A percentile compares a stretch with the other conserved stretches of the same genome.
Conservation (phyloP, 1,140 invertebrate species). For the Sinonovacula constricta region DNA sequence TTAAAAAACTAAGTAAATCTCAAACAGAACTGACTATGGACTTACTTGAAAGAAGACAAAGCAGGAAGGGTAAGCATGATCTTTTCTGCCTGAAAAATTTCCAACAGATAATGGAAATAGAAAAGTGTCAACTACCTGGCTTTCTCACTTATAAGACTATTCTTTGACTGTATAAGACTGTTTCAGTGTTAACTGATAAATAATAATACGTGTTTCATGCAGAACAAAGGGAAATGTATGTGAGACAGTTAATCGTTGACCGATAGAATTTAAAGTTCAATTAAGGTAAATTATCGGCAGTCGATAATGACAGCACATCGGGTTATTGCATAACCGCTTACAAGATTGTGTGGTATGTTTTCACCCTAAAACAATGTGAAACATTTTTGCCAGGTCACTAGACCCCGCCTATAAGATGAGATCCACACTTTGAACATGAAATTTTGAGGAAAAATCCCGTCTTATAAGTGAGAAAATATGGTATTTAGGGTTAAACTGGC, state of each 20-base stretch:
- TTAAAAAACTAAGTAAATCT: background rate
- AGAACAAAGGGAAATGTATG: background rate
- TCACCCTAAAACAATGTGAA: no score
- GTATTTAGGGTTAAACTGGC: no score
- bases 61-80: slow-evolving; percentile 21
- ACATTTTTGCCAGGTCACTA: no score
- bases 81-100: slow-evolving; percentile 29
- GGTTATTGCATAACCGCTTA: no score
- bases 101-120: background rate
- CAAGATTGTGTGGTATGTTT: no score
- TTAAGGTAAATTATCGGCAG: no score
- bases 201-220: background rate
- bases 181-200: background rate
- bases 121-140: background rate
- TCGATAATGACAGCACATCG: no score
- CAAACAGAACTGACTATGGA: background rate
- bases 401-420: no score
- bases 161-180: background rate
- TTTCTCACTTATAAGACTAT: background rate
- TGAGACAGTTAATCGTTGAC: background rate
- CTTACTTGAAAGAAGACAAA: slow-evolving; percentile 34
- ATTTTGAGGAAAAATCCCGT: no score
- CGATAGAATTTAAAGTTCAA: background rate
- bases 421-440: no score
- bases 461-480: no score